phyloP scores from a whole-genome alignment of 2,797 vertebrate species.

The Labeo calbasu region DNA sequence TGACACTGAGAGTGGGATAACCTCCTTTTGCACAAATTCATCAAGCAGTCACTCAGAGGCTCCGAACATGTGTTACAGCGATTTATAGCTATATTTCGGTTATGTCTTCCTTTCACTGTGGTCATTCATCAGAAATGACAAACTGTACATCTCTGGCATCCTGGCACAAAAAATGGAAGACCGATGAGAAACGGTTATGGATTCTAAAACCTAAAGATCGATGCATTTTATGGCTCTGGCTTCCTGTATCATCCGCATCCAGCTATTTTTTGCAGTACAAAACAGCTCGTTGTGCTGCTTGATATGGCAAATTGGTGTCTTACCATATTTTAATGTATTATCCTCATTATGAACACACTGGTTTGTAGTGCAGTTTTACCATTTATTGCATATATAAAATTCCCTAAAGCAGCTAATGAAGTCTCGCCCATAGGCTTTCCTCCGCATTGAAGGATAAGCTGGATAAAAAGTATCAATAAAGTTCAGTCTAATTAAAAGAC shows the following conservation, averaged over 20 bases:
- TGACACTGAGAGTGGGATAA: neutral
- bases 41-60: constrained; percentile 9
- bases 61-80: constrained; percentile 3
- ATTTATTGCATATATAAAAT: too few relatives aligned
- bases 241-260: too few relatives aligned
- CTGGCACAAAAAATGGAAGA: neutral
- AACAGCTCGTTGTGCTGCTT: too few relatives aligned
- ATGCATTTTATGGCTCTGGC: too few relatives aligned
- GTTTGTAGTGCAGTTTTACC: too few relatives aligned
- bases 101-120: constrained; percentile 9
- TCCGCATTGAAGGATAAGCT: too few relatives aligned
- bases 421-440: too few relatives aligned
- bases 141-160: neutral
- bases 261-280: too few relatives aligned
- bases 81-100: constrained; percentile 11
- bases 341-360: too few relatives aligned
- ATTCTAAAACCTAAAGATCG: neutral
- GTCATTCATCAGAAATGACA: constrained; percentile 29
- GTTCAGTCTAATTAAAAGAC: neutral
- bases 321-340: too few relatives aligned
- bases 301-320: too few relatives aligned
- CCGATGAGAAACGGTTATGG: neutral
- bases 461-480: neutral
- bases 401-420: too few relatives aligned
- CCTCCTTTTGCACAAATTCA: constrained; percentile 16